A percentile compares a stretch with the other conserved stretches of the same genome.
These are phyloP conservation scores for Theocolax elegans DNA, from an alignment of 1,140 invertebrate genomes.

Conservation along the genomic window DNA sequence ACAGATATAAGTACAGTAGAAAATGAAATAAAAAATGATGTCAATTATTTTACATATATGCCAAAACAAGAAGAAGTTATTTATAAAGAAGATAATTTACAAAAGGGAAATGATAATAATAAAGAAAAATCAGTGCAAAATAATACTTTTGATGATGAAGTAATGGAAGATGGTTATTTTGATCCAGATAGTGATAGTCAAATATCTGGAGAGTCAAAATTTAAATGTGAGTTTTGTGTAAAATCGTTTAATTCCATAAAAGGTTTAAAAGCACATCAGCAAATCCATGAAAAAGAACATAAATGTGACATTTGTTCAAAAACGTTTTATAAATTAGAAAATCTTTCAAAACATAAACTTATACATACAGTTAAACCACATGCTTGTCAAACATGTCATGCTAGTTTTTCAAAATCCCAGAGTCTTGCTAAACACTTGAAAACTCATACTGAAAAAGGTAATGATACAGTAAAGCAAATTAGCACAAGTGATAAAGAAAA, in stretches of 20 bases:
- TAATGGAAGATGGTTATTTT: constrained; percentile 52
- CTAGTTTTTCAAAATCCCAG: constrained; percentile 55
- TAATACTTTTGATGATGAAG: constrained; percentile 49
- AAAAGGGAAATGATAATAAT: constrained; percentile 52
- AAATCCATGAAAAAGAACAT: constrained; percentile 60
- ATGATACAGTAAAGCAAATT: constrained; percentile 50
- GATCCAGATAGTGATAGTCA: constrained; percentile 48
- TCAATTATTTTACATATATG: constrained; percentile 31
- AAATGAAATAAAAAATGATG: constrained; percentile 40
- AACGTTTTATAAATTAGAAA: constrained; percentile 60
- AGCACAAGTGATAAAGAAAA: constrained; percentile 45
- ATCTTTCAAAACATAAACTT: constrained; percentile 59
- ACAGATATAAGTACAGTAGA: constrained; percentile 15
- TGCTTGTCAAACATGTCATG: constrained; percentile 56
- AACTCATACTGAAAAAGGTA: constrained; percentile 52
- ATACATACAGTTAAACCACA: constrained; percentile 57
- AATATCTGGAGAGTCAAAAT: constrained; percentile 52
- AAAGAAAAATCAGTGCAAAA: constrained; percentile 51
- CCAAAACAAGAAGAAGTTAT: constrained; percentile 27
- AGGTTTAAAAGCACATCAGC: constrained; percentile 60
- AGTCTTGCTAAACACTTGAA: constrained; percentile 57
- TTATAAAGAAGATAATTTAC: constrained; percentile 39
- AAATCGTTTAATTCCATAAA: constrained; percentile 60
- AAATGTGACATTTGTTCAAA: constrained; percentile 60
- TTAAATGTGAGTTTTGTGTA: constrained; percentile 59